phyloP scores from a whole-genome alignment of 2,888 invertebrate species.

The Meloe dianella region DNA sequence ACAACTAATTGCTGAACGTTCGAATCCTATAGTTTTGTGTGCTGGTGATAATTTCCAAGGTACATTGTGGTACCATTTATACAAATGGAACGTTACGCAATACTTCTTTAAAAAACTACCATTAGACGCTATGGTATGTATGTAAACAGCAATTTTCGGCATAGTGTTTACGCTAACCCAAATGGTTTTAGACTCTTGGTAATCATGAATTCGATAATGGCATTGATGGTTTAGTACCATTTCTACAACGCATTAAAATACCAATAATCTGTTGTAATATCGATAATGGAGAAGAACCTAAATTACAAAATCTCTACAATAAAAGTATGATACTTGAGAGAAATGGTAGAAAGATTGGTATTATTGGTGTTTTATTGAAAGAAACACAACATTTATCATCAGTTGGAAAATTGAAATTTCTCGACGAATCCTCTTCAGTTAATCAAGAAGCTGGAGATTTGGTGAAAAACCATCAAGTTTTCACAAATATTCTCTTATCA shows the following conservation, averaged over 20 bases:
- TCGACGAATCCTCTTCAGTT: constrained; percentile 71
- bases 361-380: constrained; percentile 77
- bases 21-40: constrained; percentile 73
- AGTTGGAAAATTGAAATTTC: constrained; percentile 63
- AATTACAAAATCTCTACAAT: constrained; percentile 66
- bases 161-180: not conserved
- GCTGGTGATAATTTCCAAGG: constrained; percentile 88
- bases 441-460: constrained; percentile 71
- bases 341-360: constrained; percentile 72
- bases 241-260: constrained; percentile 67
- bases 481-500: constrained; percentile 81
- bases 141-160: not conserved
- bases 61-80: constrained; percentile 80
- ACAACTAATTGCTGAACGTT: constrained; percentile 54
- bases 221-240: constrained; percentile 74
- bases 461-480: constrained; percentile 66
- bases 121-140: constrained; percentile 76
- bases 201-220: constrained; percentile 89
- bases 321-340: constrained; percentile 71
- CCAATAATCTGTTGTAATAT: constrained; percentile 80
- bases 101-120: constrained; percentile 76
- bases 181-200: constrained; percentile 71
- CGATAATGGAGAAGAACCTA: constrained; percentile 71
- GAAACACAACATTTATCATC: constrained; percentile 59
- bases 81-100: constrained; percentile 77